Conservation (phyloP, 2,797 vertebrate species). For the Poecile montanus region DNA sequence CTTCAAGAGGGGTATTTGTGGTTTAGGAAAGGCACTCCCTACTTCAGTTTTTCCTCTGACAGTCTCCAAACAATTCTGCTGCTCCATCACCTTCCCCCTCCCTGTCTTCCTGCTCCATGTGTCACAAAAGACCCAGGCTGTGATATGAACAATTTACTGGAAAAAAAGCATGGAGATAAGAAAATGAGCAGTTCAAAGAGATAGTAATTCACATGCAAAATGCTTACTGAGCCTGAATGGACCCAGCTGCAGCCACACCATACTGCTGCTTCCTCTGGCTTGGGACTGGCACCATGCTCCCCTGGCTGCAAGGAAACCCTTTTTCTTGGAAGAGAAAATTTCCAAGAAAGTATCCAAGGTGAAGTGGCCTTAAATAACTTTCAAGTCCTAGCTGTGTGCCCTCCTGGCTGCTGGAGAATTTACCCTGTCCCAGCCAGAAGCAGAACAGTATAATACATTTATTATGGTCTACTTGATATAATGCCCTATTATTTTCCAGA, state of each 20-base stretch:
- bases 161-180: not conserved
- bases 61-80: not conserved
- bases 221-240: too few relatives aligned
- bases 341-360: fast-evolving
- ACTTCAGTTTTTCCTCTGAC: not conserved
- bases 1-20: not conserved
- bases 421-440: not conserved
- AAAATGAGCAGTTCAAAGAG: not conserved
- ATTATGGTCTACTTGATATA: not conserved
- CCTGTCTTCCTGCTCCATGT: fast-evolving
- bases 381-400: not conserved
- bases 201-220: not conserved
- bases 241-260: fast-evolving
- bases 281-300: too few relatives aligned
- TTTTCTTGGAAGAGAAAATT: not conserved
- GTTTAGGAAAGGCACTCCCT: not conserved
- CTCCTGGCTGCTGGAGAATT: not conserved
- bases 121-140: not conserved
- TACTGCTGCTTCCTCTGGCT: not conserved
- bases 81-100: fast-evolving
- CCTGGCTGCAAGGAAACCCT: fast-evolving
- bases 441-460: not conserved
- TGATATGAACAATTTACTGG: not conserved
- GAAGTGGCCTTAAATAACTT: not conserved
- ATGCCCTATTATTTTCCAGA: not conserved